These are phyloP conservation scores for Bolborhynchus lineola DNA, from an alignment of 2,113 vertebrate genomes.

Conservation along the genomic window DNA sequence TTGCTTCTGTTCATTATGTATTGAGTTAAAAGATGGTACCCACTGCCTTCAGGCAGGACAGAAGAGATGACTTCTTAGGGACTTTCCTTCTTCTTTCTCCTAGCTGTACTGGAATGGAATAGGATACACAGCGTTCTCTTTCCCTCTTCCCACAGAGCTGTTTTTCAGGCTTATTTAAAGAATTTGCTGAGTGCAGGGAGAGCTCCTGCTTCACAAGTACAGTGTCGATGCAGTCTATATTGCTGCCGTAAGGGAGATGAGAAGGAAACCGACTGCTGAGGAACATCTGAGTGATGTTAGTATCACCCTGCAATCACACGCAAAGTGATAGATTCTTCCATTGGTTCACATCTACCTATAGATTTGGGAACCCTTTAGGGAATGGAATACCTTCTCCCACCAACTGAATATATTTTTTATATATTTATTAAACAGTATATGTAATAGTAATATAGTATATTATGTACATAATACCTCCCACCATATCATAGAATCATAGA, in stretches of 20 bases:
- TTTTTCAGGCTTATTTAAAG: neutral
- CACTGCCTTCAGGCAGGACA: neutral
- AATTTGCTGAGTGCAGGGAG: neutral
- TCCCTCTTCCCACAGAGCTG: neutral
- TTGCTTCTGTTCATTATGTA: neutral
- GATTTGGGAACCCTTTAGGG: neutral
- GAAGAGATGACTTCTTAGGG: constrained; percentile 19
- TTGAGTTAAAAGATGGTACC: neutral
- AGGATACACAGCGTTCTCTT: neutral
- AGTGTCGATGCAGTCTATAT: neutral
- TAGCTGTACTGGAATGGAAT: neutral
- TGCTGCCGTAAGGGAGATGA: neutral
- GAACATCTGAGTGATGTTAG: neutral
- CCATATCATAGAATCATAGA: neutral
- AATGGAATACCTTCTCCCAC: neutral
- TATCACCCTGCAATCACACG: fast-evolving
- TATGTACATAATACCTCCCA: neutral
- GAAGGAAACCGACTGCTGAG: neutral
- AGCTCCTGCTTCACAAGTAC: neutral
- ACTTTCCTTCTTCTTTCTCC: neutral
- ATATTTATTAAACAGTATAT: neutral
- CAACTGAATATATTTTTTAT: neutral
- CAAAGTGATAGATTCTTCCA: neutral
- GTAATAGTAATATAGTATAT: neutral
- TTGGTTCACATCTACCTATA: neutral